A percentile compares a stretch with the other conserved stretches of the same genome.
phyloP scores from a whole-genome alignment of 2,113 vertebrate genomes.

The Tiliqua scincoides region DNA sequence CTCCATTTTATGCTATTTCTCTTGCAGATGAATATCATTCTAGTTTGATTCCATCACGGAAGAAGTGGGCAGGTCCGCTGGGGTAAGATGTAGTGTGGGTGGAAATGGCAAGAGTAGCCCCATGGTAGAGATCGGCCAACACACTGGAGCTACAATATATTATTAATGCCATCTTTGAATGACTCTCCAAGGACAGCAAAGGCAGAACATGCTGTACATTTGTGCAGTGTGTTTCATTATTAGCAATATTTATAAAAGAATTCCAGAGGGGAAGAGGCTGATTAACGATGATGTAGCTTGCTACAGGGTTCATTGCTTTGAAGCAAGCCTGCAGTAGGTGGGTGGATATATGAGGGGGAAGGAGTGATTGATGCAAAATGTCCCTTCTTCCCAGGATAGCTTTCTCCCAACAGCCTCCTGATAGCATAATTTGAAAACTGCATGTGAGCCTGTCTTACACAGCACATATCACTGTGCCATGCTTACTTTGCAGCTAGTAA shows the following conservation, averaged over 20 bases:
- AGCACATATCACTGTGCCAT: background rate
- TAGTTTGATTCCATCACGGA: background rate
- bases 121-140: background rate
- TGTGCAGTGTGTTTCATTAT: background rate
- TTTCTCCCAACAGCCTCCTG: slow-evolving; percentile 58
- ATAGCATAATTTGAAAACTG: slow-evolving; percentile 40
- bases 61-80: background rate
- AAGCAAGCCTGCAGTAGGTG: slow-evolving; percentile 67
- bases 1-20: background rate
- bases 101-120: background rate
- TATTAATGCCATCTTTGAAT: background rate
- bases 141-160: background rate
- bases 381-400: slow-evolving; percentile 66
- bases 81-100: background rate
- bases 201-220: slow-evolving; percentile 5
- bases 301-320: slow-evolving; percentile 36
- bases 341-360: slow-evolving; percentile 63
- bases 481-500: background rate
- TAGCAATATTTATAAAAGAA: slow-evolving; percentile 29
- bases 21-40: background rate
- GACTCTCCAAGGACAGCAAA: background rate
- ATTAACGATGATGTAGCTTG: slow-evolving; percentile 59
- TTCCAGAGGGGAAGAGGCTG: slow-evolving; percentile 37
- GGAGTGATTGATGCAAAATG: slow-evolving; percentile 68
- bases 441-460: slow-evolving; percentile 29